A percentile compares a stretch with the other conserved stretches of the same genome.
These are phyloP conservation scores for Psilanteris sp. DNA, from an alignment of 1,140 invertebrate genomes.

Conservation along the genomic window DNA sequence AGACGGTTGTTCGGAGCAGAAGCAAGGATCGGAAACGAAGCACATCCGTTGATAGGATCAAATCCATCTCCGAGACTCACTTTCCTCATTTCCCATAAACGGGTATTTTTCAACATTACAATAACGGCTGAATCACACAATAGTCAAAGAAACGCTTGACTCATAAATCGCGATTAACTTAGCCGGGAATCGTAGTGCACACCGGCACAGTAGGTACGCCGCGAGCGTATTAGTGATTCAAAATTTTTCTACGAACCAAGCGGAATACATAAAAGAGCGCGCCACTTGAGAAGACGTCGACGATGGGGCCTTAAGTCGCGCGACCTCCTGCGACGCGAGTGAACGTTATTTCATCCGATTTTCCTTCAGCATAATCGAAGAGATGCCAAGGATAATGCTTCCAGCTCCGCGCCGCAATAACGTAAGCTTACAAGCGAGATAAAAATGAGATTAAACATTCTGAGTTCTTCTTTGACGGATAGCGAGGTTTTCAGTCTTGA, in stretches of 20 bases:
- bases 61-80: background rate
- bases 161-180: constrained; percentile 37
- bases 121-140: constrained; percentile 8
- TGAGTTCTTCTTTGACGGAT: constrained; percentile 6
- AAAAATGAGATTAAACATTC: constrained; percentile 42
- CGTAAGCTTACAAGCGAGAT: constrained; percentile 23
- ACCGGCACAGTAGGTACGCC: background rate
- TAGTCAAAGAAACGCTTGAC: background rate
- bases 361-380: constrained; percentile 58
- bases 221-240: constrained; percentile 22
- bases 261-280: constrained; percentile 44
- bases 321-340: constrained; percentile 53
- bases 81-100: constrained; percentile 16
- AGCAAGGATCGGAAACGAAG: too few relatives aligned
- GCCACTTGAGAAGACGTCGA: constrained; percentile 26
- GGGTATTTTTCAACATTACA: constrained; percentile 2
- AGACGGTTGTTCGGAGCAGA: too few relatives aligned
- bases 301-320: constrained; percentile 23
- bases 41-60: background rate
- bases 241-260: constrained; percentile 45
- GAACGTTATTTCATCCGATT: constrained; percentile 56
- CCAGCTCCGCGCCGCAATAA: constrained; percentile 21
- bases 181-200: constrained; percentile 1
- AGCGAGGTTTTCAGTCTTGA: too few relatives aligned
- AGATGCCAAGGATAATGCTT: constrained; percentile 57